phyloP scores from a whole-genome alignment of 35 echinoderm and acorn worm genomes.

The Lytechinus variegatus region DNA sequence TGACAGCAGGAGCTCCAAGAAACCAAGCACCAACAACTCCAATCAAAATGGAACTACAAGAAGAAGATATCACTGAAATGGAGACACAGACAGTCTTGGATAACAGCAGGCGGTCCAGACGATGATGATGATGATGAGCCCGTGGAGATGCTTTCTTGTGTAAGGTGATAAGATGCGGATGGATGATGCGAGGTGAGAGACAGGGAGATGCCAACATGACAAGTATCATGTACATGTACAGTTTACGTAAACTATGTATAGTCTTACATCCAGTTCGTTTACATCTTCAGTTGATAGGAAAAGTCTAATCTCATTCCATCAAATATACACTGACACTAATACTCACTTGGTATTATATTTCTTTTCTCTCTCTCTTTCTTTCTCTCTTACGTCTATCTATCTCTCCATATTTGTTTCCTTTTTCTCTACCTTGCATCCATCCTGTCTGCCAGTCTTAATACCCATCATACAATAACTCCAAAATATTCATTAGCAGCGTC shows the following conservation, averaged over 20 bases:
- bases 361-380: too few relatives aligned
- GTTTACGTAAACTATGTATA: neutral
- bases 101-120: constrained; percentile 19
- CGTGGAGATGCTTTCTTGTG: constrained; percentile 18
- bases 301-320: neutral
- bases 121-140: constrained; percentile 37
- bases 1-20: neutral
- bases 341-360: too few relatives aligned
- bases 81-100: neutral
- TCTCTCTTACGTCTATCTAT: neutral
- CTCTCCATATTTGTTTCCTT: neutral
- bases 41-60: neutral
- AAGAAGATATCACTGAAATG: constrained; percentile 21
- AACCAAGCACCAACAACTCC: neutral
- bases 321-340: neutral
- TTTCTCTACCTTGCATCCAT: neutral
- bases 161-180: constrained; percentile 33
- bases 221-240: constrained; percentile 21
- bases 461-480: neutral
- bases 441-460: neutral
- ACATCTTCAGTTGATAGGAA: constrained; percentile 4
- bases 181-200: constrained; percentile 7
- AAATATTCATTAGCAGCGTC: neutral
- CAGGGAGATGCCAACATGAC: constrained; percentile 19
- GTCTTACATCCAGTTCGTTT: neutral